phyloP scores from a whole-genome alignment of 2,888 invertebrate genomes.

The Archips xylosteana region DNA sequence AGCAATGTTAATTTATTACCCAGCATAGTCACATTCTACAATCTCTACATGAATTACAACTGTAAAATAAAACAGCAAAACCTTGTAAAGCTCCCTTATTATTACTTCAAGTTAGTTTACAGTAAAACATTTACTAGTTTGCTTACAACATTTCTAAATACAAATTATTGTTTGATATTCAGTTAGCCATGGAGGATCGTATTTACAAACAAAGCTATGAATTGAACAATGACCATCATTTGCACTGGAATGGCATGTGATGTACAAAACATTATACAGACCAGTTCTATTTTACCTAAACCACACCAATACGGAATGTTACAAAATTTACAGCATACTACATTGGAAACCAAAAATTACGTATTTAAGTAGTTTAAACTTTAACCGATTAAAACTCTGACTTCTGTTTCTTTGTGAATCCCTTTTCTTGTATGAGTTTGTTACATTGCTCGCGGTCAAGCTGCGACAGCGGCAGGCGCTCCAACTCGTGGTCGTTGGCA shows the following conservation, averaged over 20 bases:
- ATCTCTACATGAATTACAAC: not conserved
- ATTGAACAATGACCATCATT: not conserved
- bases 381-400: constrained; percentile 73
- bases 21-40: not conserved
- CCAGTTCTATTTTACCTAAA: not conserved
- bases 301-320: constrained; percentile 12
- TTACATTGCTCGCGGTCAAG: constrained; percentile 88
- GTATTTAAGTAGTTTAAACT: not conserved
- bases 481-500: constrained; percentile 85
- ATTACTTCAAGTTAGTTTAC: constrained; percentile 5
- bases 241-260: not conserved
- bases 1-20: constrained; percentile 15
- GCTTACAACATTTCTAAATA: constrained; percentile 5
- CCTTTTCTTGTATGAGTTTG: constrained; percentile 85
- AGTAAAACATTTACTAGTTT: not conserved
- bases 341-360: not conserved
- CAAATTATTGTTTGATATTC: not conserved
- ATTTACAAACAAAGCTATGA: constrained; percentile 1
- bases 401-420: constrained; percentile 81
- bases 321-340: constrained; percentile 9
- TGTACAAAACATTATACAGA: not conserved
- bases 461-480: constrained; percentile 85
- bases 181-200: not conserved
- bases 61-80: not conserved
- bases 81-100: constrained; percentile 9